Base-by-base conservation (phyloP, 2,888 invertebrate genomes). In the Drosophila kuntzei region DNA sequence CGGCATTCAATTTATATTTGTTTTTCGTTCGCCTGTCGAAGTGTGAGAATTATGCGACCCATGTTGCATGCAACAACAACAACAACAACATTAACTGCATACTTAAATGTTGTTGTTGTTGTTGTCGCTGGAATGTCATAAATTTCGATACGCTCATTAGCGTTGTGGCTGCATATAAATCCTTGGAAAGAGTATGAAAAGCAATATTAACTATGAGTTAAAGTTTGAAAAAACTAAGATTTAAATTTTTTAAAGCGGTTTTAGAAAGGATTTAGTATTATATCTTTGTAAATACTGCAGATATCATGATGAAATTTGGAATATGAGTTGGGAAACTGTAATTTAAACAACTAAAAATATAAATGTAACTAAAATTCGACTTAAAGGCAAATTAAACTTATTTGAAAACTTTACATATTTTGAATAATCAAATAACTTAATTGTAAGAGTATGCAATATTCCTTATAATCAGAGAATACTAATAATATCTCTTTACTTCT, bases 121-220 rank as follows among this genome's bases (percentile, higher is more conserved):
- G 58, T 34, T 67, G 63, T 39, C 49, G 54, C 57, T 58, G 66
- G 77, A 87, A 83, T 85, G 82, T 84, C 90, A 91, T 89, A 89
- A 90, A 89, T 90, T 91, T 91, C 89, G 87, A 78, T 87, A 86
- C 78, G 81, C 84, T 90, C 90, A 91, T 90, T 90, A 87, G 88
- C 76, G 60, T 77, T 54, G 69, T 60, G 39, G 47, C 49, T 60
- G 47, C 63, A 53, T 43, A 75, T 67, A 76, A 78, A 64, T 74
- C 57, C 53, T 54, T 27, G 0, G 7, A 14, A 7, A 47, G 29
- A 9, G 57, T 20, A 66, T 4, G 14, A 7, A 6, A 2, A 6
- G 20, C 34, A 9, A 39, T 22, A 20, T 59, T 6, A 43, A 29
- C 67, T 58, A 46, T 47, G 43, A n/a, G 34, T 27, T 39, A 5